A percentile compares a stretch with the other conserved stretches of the same genome.
phyloP scores from a whole-genome alignment of 2,797 vertebrate species.

The Serranus cabrilla region DNA sequence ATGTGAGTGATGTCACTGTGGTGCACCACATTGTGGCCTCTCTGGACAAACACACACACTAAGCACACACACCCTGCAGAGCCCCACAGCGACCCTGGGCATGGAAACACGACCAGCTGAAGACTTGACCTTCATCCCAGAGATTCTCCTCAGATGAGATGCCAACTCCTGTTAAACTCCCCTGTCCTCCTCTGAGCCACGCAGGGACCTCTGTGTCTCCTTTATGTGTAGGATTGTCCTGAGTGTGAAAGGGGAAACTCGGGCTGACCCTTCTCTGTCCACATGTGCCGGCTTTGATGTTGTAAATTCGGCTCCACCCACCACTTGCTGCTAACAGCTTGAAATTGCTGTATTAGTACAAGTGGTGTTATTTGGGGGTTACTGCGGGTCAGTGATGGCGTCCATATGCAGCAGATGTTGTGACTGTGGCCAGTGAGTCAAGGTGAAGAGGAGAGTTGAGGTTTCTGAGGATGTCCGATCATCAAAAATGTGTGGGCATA shows the following conservation, averaged over 20 bases:
- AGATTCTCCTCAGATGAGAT: conserved; percentile 68
- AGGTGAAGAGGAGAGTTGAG: conserved; percentile 29
- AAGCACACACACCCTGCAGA: conserved; percentile 30
- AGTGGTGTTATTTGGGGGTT: conserved; percentile 55
- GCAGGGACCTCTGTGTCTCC: conserved; percentile 46
- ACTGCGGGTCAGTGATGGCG: conserved; percentile 30
- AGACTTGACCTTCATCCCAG: conserved; percentile 59
- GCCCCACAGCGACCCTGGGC: conserved; percentile 39
- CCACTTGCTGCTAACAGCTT: conserved; percentile 71
- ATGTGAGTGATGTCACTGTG: conserved; percentile 68
- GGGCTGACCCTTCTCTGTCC: conserved; percentile 52
- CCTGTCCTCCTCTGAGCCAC: conserved; percentile 41
- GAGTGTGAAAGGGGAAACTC: conserved; percentile 55
- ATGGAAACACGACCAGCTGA: conserved; percentile 62
- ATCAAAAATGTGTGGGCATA: no score
- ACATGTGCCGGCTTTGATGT: conserved; percentile 74
- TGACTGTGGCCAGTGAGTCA: conserved; percentile 7
- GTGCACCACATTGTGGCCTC: conserved; percentile 47
- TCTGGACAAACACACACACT: conserved; percentile 25
- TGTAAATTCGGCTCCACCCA: conserved; percentile 58
- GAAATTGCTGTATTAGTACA: conserved; percentile 55
- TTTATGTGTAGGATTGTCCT: conserved; percentile 38
- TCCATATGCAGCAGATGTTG: conserved; percentile 59
- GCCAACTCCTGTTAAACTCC: conserved; percentile 67
- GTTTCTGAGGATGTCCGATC: no score